Conservation (phyloP, 2,888 invertebrate species). For the Drosophila meridionalis region DNA sequence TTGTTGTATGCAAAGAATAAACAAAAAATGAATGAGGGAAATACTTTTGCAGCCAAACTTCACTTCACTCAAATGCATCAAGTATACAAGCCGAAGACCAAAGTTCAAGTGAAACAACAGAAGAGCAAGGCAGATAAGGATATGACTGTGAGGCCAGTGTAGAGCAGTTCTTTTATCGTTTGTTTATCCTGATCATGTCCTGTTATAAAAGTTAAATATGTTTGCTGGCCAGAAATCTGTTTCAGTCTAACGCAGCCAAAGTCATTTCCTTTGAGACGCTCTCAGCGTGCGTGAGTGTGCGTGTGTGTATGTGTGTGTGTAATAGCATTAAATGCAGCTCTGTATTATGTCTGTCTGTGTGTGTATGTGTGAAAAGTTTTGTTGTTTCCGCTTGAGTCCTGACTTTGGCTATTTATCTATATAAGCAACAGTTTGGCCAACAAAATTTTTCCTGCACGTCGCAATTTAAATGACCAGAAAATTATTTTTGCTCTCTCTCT, state of each 20-base stretch:
- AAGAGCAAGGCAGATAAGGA: constrained; percentile 1
- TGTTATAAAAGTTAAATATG: constrained; percentile 43
- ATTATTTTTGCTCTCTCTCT: constrained; percentile 17
- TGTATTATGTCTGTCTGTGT: constrained; percentile 14
- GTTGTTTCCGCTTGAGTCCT: constrained; percentile 29
- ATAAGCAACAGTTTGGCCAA: constrained; percentile 33
- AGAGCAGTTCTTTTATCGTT: constrained; percentile 6
- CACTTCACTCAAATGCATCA: constrained; percentile 32
- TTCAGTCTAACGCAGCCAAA: constrained; percentile 13
- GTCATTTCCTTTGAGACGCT: constrained; percentile 48
- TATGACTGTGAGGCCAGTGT: constrained; percentile 10
- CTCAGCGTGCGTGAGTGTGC: not conserved
- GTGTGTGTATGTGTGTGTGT: constrained; percentile 4
- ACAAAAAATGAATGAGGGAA: not conserved
- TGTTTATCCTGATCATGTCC: constrained; percentile 35
- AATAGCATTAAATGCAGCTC: constrained; percentile 27
- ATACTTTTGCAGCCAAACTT: constrained; percentile 23
- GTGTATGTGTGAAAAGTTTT: constrained; percentile 32
- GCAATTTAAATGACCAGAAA: constrained; percentile 41
- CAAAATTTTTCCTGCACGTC: constrained; percentile 14
- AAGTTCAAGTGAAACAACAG: constrained; percentile 31
- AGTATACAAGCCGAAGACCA: constrained; percentile 29
- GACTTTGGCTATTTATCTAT: constrained; percentile 17
- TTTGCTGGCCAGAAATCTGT: constrained; percentile 27
- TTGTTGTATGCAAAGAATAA: constrained; percentile 7